These are phyloP conservation scores for Rostratula benghalensis DNA, from an alignment of 2,113 vertebrate genomes.

Conservation along the genomic window DNA sequence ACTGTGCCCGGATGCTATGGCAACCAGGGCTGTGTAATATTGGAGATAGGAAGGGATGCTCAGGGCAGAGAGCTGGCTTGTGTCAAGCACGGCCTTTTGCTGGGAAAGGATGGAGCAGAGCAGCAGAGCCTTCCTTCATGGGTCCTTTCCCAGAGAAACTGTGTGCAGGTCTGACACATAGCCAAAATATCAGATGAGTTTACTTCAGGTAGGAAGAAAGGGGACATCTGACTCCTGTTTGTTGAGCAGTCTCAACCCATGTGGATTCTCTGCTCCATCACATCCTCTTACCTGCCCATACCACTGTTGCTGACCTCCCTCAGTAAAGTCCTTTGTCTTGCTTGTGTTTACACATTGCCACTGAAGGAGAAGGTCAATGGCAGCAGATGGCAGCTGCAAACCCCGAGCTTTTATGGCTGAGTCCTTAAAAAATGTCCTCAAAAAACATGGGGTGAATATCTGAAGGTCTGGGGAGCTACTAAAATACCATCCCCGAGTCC, in stretches of 20 bases:
- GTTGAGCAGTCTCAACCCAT: not conserved
- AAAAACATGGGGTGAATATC: not conserved
- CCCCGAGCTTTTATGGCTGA: not conserved
- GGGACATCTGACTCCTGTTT: not conserved
- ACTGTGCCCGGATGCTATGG: not conserved
- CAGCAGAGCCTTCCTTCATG: not conserved
- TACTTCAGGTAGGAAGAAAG: not conserved
- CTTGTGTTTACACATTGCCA: not conserved
- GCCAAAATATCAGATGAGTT: not conserved
- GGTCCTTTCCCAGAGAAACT: not conserved
- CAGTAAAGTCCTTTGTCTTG: not conserved
- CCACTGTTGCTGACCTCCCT: not conserved
- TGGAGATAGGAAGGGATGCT: not conserved
- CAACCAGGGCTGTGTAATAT: not conserved
- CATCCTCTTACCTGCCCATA: not conserved
- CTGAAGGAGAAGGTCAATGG: not conserved
- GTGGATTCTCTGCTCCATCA: not conserved
- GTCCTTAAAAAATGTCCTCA: not conserved
- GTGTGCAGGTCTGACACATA: accelerated
- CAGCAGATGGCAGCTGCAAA: not conserved
- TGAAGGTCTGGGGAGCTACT: not conserved
- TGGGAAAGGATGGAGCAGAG: not conserved
- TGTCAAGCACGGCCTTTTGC: not conserved
- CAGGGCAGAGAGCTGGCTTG: conserved; percentile 8
- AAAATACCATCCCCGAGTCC: accelerated